Evolutionary conservation across 2,797 vertebrate genomes (phyloP), one percentile per base, ranked within the genome.

Genomic region (Rhinichthys osculus): DNA sequence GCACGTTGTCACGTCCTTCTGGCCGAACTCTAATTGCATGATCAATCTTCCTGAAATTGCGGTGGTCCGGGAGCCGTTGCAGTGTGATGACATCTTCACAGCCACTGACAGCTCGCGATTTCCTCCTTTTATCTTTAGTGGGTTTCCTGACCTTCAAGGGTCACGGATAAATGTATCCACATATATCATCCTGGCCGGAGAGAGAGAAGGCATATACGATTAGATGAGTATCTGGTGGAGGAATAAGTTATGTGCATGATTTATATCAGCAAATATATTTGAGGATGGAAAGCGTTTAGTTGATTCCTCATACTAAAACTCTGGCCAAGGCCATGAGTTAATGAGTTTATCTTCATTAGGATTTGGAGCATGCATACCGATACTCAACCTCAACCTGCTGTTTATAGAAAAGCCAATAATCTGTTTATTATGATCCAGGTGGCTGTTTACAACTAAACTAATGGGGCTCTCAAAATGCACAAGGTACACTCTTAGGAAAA

Each of bases 11-110:
- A 88, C 74, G 76, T 89, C 88, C 85, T 82, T 90, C 74, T 11
- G 86, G 89, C 85, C 85, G 83, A 89, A 91, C 92, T 89, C 91
- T 95, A 94, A 95, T 94, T 93, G 91, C 90, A 93, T 92, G 91
- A 95, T 95, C 94, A 94, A 94, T 95, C 93, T 94, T 90, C 84
- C 57, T 91, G 92, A 92, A 93, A 93, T 89, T 89, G 90, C 85
- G 14, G 83, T 88, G 90, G 90, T 91, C 85, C 69, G 47, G 90
- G 88, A 69, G 83, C 89, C 94, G 89, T 62, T 77, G 67, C 33
- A 42, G 16, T 69, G 50, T 78, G 80, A 64, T 83, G 33, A 77
- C 67, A 57, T 64, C 66, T 62, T 62, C 66, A 62, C 74, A 59
- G 47, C n/a, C 38, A 92, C 71, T 93, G 93, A 92, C 92, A 92